A percentile compares a stretch with the other conserved stretches of the same genome.
phyloP scores from a whole-genome alignment of 2,888 invertebrate species.

The Liodrosophila aerea region DNA sequence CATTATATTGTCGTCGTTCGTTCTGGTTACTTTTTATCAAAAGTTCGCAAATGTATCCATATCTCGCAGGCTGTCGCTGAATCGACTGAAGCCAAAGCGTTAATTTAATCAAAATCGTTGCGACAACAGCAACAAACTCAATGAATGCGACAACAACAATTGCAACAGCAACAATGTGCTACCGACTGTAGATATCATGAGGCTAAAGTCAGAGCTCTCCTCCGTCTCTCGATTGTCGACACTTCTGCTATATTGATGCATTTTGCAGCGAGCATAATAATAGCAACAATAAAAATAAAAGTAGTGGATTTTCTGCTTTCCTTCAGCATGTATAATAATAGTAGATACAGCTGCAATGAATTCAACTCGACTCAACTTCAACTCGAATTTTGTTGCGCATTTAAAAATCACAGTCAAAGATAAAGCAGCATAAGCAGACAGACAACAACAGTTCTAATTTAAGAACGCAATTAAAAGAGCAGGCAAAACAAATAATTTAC shows the following conservation, averaged over 20 bases:
- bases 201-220: conserved; percentile 10
- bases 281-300: no score
- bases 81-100: conserved; percentile 49
- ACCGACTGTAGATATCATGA: conserved; percentile 25
- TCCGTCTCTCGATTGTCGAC: no score
- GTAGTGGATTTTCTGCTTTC: no score
- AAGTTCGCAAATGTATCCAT: conserved; percentile 27
- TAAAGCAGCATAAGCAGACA: conserved; percentile 34
- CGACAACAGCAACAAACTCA: conserved; percentile 54
- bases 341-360: no score
- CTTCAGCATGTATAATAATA: no score
- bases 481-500: conserved; percentile 9
- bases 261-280: no score
- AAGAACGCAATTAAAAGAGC: conserved; percentile 41
- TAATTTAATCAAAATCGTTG: conserved; percentile 73
- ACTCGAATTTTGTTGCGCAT: conserved; percentile 18
- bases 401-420: conserved; percentile 10
- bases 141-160: conserved; percentile 44
- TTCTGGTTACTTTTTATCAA: conserved; percentile 13
- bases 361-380: not conserved
- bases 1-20: conserved; percentile 17
- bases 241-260: no score
- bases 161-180: conserved; percentile 17
- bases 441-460: conserved; percentile 21
- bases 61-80: conserved; percentile 26